Percentiles rank a stretch among this genome's conserved stretches.
phyloP scores from a whole-genome alignment of 2,113 vertebrate species.

The Solenodon paradoxus region DNA sequence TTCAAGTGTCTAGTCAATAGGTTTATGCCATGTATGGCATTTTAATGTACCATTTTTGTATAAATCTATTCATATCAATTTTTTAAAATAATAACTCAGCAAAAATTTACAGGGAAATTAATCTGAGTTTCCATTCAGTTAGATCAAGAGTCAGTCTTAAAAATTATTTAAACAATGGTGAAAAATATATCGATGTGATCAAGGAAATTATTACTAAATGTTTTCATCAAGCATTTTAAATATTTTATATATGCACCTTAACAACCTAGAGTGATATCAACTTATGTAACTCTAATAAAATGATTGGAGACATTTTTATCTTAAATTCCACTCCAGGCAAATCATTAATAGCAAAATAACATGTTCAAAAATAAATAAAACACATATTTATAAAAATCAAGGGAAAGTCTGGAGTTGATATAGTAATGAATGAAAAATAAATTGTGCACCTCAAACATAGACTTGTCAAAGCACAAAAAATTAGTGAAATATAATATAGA shows the following conservation, averaged over 20 bases:
- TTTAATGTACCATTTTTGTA: neutral
- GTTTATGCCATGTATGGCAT: neutral
- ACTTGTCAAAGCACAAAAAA: too few species aligned
- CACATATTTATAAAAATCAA: too few species aligned
- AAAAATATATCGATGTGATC: neutral
- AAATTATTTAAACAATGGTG: neutral
- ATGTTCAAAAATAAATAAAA: too few species aligned
- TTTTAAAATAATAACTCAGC: neutral
- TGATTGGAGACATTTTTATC: neutral
- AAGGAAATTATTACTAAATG: neutral
- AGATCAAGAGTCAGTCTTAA: neutral
- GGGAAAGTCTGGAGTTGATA: too few species aligned
- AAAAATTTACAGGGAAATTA: neutral
- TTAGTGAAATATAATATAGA: too few species aligned
- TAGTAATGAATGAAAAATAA: too few species aligned
- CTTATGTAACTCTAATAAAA: neutral
- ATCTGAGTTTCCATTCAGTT: neutral
- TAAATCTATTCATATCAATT: neutral
- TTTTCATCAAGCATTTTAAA: neutral
- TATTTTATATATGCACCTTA: neutral
- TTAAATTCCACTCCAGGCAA: too few species aligned
- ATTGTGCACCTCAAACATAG: too few species aligned
- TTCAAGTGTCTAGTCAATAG: neutral
- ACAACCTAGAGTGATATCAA: neutral
- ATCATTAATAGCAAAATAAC: too few species aligned